Conservation (phyloP, 2,797 vertebrate genomes). For the Sebastes umbrosus region DNA sequence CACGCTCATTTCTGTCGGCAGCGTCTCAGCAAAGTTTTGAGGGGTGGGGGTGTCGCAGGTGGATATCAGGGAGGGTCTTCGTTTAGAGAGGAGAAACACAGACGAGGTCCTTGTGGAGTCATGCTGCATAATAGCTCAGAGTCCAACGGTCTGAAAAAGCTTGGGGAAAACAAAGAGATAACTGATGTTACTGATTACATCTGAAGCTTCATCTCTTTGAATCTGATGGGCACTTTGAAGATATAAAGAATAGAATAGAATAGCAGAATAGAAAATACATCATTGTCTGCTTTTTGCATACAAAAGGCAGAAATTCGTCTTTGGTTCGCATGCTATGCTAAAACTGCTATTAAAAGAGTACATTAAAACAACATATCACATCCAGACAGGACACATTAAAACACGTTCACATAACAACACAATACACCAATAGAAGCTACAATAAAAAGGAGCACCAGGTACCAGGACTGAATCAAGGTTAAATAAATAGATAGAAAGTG, state of each 20-base stretch:
- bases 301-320: no score
- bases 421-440: no score
- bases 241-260: not conserved
- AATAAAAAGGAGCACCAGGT: no score
- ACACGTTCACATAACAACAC: no score
- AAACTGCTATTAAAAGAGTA: no score
- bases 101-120: constrained; percentile 38
- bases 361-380: no score
- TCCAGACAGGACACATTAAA: no score
- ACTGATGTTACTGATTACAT: not conserved
- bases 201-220: not conserved
- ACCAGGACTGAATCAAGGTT: no score
- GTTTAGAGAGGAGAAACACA: constrained; percentile 15
- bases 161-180: not conserved
- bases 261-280: no score
- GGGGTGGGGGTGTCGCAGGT: fast-evolving
- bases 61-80: not conserved
- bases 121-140: constrained; percentile 74
- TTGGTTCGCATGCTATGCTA: no score
- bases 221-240: not conserved
- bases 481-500: no score
- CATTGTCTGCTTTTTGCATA: no score
- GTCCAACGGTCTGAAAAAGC: not conserved
- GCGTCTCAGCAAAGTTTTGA: constrained; percentile 76
- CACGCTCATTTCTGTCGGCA: constrained; percentile 85